Percentiles rank a stretch among this genome's conserved stretches.
phyloP scores from a whole-genome alignment of 2,888 invertebrate genomes.

The Agonopterix heracliana region DNA sequence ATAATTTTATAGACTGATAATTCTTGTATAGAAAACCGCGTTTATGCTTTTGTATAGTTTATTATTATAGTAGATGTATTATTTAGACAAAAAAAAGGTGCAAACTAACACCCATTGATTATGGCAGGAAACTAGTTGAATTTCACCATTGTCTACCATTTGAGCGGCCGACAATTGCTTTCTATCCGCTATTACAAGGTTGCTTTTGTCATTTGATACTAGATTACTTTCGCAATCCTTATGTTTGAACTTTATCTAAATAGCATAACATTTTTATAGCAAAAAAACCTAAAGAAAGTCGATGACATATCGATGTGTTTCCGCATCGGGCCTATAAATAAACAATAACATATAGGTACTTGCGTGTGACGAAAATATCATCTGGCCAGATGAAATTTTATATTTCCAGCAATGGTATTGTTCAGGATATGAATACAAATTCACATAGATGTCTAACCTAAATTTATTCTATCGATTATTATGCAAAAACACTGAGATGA shows the following conservation, averaged over 20 bases:
- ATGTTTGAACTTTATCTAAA: conserved; percentile 50
- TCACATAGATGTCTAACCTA: conserved; percentile 69
- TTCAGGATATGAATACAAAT: conserved; percentile 55
- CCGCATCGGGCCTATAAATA: conserved; percentile 68
- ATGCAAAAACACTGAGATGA: conserved; percentile 69
- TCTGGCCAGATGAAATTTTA: conserved; percentile 42
- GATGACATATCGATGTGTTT: conserved; percentile 67
- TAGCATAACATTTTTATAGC: conserved; percentile 46
- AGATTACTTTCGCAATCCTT: conserved; percentile 62
- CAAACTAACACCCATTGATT: no score
- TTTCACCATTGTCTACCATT: conserved; percentile 55
- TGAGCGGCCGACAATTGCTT: conserved; percentile 54
- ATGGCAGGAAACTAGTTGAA: conserved; percentile 44
- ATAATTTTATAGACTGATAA: no score
- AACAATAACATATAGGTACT: conserved; percentile 54
- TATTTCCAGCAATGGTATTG: conserved; percentile 52
- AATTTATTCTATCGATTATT: conserved; percentile 74
- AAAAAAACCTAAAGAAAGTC: conserved; percentile 53
- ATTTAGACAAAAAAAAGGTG: no score
- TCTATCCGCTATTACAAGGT: conserved; percentile 65
- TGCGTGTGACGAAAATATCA: conserved; percentile 43
- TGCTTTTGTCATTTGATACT: conserved; percentile 61
- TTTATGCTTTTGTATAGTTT: no score
- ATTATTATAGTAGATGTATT: no score
- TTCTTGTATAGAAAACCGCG: no score